These are phyloP conservation scores for Tachysurus vachellii DNA, from an alignment of 2,113 vertebrate genomes.

Conservation along the genomic window DNA sequence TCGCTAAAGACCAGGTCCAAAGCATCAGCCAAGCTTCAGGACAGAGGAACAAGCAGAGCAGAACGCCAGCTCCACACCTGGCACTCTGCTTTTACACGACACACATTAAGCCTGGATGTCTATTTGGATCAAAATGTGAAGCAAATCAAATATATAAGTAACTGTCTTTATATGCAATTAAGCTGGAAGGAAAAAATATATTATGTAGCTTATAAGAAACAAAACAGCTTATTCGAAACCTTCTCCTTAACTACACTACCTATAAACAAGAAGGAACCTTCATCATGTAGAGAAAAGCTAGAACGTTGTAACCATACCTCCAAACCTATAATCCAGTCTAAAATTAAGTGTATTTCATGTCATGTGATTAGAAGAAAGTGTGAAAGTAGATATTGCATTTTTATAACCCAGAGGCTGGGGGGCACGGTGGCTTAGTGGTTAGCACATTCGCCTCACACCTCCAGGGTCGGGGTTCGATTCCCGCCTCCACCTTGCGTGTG, in stretches of 20 bases:
- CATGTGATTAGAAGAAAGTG: background rate
- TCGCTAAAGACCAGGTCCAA: slow-evolving; percentile 14
- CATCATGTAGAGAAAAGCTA: background rate
- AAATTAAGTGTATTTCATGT: background rate
- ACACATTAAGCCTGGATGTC: background rate
- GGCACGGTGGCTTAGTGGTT: too few relatives aligned
- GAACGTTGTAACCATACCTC: background rate
- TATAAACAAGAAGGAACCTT: background rate
- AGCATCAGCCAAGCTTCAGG: slow-evolving; percentile 20
- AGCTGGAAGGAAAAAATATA: background rate
- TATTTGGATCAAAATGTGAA: background rate
- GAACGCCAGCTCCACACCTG: slow-evolving; percentile 23
- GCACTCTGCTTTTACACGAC: background rate
- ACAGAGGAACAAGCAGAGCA: slow-evolving; percentile 13
- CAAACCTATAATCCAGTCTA: background rate
- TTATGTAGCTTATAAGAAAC: background rate
- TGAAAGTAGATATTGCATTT: background rate
- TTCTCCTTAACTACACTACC: background rate
- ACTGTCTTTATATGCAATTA: background rate
- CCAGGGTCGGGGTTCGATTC: too few relatives aligned
- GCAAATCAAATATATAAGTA: background rate
- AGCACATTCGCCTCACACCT: too few relatives aligned
- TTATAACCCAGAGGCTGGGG: background rate
- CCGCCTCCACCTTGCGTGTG: too few relatives aligned
- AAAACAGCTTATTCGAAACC: background rate